These are phyloP conservation scores for Ceraclea dissimilis DNA, from an alignment of 2,888 invertebrate genomes.

Conservation along the genomic window DNA sequence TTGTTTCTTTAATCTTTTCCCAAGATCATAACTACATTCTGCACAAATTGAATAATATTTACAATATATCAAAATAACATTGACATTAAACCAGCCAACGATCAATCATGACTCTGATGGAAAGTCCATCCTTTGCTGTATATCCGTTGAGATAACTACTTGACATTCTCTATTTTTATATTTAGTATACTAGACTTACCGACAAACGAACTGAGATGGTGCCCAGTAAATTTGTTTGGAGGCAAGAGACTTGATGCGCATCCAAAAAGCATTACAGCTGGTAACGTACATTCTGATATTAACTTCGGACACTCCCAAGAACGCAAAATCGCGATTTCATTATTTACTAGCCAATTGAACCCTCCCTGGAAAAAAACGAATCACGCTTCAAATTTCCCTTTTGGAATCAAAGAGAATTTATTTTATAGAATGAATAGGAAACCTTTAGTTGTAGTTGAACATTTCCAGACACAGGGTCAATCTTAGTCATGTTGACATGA, in stretches of 20 bases:
- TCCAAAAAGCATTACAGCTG: conserved; percentile 10
- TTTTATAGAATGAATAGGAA: too few species aligned
- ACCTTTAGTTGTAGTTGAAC: conserved; percentile 13
- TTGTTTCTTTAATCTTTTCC: conserved; percentile 3
- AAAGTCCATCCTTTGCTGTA: too few species aligned
- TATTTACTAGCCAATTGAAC: conserved; percentile 5
- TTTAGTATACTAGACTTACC: conserved; percentile 5
- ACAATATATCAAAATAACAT: background rate
- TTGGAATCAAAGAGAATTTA: too few species aligned
- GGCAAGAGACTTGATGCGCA: conserved; percentile 14
- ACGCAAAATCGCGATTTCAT: conserved; percentile 9
- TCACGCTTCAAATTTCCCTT: too few species aligned
- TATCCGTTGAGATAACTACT: too few species aligned
- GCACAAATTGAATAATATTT: background rate
- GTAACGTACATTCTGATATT: conserved; percentile 9
- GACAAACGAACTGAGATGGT: conserved; percentile 14
- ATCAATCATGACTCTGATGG: too few species aligned
- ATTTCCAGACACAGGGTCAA: conserved; percentile 7
- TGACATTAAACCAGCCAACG: too few species aligned
- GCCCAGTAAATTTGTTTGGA: conserved; percentile 13
- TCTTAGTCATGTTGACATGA: conserved; percentile 5
- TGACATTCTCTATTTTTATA: background rate
- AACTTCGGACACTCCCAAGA: conserved; percentile 14
- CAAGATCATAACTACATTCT: conserved; percentile 7
- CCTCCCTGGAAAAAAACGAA: conserved; percentile 8